Evolutionary conservation across 2,113 vertebrate genomes (phyloP).

Genomic region (Alethe diademata): DNA sequence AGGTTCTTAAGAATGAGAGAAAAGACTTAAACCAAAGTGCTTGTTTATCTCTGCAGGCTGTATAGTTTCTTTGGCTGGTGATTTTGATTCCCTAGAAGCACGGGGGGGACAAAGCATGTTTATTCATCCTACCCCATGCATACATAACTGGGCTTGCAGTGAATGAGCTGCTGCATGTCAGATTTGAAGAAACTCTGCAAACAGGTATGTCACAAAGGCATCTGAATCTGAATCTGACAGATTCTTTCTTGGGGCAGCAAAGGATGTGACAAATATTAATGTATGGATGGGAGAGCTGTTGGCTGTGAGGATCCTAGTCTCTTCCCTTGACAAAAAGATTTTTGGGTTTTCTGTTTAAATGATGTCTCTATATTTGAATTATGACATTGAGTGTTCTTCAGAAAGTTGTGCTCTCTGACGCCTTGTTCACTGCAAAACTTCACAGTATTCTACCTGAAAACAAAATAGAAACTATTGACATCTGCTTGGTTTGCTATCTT

Average conservation of each 20-base stretch:
- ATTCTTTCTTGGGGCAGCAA: neutral
- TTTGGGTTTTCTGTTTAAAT: neutral
- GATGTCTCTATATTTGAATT: neutral
- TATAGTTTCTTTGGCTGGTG: neutral
- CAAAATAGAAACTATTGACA: neutral
- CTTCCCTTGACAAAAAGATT: neutral
- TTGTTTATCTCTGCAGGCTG: neutral
- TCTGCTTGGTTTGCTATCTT: neutral
- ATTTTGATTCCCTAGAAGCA: neutral
- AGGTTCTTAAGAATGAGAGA: neutral
- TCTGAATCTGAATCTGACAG: neutral
- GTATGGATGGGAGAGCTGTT: fast-evolving
- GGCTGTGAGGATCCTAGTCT: neutral
- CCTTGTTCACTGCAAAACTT: neutral
- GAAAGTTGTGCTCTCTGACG: neutral
- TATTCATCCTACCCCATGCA: neutral
- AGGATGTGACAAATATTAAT: neutral
- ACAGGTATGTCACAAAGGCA: neutral
- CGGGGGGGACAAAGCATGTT: fast-evolving
- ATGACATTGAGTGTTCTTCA: neutral
- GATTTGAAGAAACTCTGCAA: neutral
- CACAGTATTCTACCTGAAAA: neutral
- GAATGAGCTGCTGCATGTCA: fast-evolving
- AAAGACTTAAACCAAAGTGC: neutral
- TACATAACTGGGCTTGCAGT: neutral